These are phyloP conservation scores for Agonum fuliginosum DNA, from an alignment of 2,888 invertebrate genomes.

Conservation along the genomic window DNA sequence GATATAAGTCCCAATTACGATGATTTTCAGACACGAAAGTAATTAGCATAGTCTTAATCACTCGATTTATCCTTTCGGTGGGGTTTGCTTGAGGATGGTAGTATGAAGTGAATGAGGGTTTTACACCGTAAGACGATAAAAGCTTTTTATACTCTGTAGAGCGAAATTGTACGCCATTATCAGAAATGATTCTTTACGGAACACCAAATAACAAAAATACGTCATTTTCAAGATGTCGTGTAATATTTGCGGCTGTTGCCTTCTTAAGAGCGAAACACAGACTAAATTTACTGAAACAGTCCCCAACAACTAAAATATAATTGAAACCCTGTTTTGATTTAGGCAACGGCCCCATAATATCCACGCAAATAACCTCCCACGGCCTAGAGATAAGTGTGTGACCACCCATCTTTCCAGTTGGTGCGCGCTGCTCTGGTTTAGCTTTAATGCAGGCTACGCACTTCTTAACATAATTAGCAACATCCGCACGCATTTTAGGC, in stretches of 20 bases:
- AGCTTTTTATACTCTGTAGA: conserved; percentile 51
- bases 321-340: conserved; percentile 46
- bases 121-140: conserved; percentile 45
- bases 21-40: not conserved
- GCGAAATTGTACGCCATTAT: conserved; percentile 62
- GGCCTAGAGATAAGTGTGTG: conserved; percentile 57
- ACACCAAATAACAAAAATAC: conserved; percentile 61
- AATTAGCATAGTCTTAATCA: conserved; percentile 49
- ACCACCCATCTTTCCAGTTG: conserved; percentile 63
- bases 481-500: conserved; percentile 16
- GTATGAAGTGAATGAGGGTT: conserved; percentile 54
- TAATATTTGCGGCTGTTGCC: conserved; percentile 53
- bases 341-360: conserved; percentile 62
- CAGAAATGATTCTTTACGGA: conserved; percentile 59
- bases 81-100: conserved; percentile 61
- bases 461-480: conserved; percentile 53
- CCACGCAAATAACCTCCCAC: conserved; percentile 59
- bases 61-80: conserved; percentile 59
- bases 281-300: conserved; percentile 62
- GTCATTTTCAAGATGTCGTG: conserved; percentile 58
- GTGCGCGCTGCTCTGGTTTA: conserved; percentile 62
- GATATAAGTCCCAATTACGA: not conserved
- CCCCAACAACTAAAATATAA: conserved; percentile 58
- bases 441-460: conserved; percentile 63
- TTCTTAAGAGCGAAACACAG: conserved; percentile 60